A percentile compares a stretch with the other conserved stretches of the same genome.
phyloP scores from a whole-genome alignment of 2,113 vertebrate genomes.

The Spea bombifrons region DNA sequence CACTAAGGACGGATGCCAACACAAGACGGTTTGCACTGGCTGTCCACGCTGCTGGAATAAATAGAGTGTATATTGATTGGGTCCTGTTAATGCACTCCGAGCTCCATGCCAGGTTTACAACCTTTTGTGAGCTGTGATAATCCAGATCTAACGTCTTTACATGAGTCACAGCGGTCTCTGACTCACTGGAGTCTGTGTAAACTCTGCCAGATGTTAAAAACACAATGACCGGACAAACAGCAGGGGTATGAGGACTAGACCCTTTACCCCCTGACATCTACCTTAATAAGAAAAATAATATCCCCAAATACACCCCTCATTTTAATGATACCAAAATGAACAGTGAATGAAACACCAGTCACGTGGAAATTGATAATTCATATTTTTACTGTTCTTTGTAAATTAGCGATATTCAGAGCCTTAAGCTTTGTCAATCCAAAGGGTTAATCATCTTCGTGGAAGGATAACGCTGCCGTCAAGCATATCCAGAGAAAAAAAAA shows the following conservation, averaged over 20 bases:
- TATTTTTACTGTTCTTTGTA: no score
- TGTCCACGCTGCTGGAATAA: background rate
- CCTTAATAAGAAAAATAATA: no score
- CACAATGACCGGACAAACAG: background rate
- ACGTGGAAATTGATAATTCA: no score
- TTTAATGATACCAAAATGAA: no score
- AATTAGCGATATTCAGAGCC: no score
- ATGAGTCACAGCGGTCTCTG: constrained; percentile 2
- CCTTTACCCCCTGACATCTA: no score
- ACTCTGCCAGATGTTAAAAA: constrained; percentile 6
- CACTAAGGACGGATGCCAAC: background rate
- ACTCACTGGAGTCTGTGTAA: constrained; percentile 4
- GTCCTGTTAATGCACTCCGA: constrained; percentile 14
- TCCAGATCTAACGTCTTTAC: constrained; percentile 9
- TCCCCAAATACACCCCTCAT: no score
- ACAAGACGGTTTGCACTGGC: background rate
- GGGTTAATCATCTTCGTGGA: no score
- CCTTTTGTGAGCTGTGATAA: constrained; percentile 8
- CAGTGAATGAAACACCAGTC: no score
- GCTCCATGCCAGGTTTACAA: constrained; percentile 8
- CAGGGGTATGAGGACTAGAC: no score
- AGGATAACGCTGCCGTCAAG: no score
- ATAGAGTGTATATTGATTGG: constrained; percentile 17
- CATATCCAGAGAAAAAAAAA: background rate
- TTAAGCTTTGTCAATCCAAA: no score